Percentiles rank a stretch among this genome's conserved stretches.
These are phyloP conservation scores for Atethmia centrago DNA, from an alignment of 2,888 invertebrate genomes.

Conservation along the genomic window DNA sequence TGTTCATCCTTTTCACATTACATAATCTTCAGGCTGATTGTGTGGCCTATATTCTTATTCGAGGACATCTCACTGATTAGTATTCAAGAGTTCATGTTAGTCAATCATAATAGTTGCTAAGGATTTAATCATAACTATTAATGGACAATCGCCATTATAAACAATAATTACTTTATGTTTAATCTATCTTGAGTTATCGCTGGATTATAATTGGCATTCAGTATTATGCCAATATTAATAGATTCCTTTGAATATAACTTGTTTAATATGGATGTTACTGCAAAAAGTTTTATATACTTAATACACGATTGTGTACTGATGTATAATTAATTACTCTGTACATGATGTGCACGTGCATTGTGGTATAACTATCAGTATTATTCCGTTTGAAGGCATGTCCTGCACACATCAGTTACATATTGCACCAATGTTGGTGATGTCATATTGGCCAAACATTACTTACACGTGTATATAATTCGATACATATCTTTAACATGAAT, in stretches of 20 bases:
- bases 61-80: constrained; percentile 20
- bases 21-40: neutral
- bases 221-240: constrained; percentile 17
- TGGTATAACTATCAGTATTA: constrained; percentile 30
- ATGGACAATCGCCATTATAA: constrained; percentile 13
- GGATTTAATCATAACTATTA: constrained; percentile 13
- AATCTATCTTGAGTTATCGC: constrained; percentile 9
- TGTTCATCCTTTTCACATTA: neutral
- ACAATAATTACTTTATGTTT: constrained; percentile 8
- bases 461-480: neutral
- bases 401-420: neutral
- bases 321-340: constrained; percentile 23
- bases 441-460: neutral
- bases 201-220: constrained; percentile 4
- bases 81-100: neutral
- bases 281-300: constrained; percentile 6
- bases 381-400: constrained; percentile 41
- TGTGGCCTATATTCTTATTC: constrained; percentile 10
- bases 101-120: neutral
- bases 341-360: constrained; percentile 16
- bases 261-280: constrained; percentile 10
- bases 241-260: constrained; percentile 4
- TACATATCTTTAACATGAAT: neutral
- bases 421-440: neutral
- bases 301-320: constrained; percentile 10